Evolutionary conservation across 1,140 invertebrate species (phyloP).

Genomic region (Campodea augens): DNA sequence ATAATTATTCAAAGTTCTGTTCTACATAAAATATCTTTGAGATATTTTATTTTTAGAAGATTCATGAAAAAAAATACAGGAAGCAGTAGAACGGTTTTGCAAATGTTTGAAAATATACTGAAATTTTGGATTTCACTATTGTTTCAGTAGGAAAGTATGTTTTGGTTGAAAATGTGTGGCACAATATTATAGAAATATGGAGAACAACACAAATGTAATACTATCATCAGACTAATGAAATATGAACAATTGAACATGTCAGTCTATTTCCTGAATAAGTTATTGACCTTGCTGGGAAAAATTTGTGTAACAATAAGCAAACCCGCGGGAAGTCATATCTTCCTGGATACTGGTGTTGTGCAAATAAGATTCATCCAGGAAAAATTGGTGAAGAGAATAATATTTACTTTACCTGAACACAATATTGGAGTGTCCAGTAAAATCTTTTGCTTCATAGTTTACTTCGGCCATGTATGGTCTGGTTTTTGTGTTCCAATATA

Average conservation of each 20-base stretch:
- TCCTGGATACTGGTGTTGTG: not conserved
- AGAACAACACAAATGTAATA: too few species aligned
- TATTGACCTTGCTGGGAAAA: not conserved
- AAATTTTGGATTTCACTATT: too few species aligned
- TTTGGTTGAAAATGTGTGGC: too few species aligned
- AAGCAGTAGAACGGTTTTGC: too few species aligned
- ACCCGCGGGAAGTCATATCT: not conserved
- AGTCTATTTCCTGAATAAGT: not conserved
- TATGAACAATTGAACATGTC: not conserved
- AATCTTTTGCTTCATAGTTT: slow-evolving; percentile 61
- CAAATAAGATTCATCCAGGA: not conserved
- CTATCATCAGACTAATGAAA: not conserved
- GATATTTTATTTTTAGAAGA: too few species aligned
- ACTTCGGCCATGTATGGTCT: slow-evolving; percentile 40
- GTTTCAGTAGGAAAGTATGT: too few species aligned
- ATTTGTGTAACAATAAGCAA: not conserved
- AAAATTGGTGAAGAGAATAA: not conserved
- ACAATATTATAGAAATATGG: too few species aligned
- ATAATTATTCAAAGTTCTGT: too few species aligned
- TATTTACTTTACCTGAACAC: slow-evolving; percentile 42
- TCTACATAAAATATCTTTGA: too few species aligned
- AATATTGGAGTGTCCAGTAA: slow-evolving; percentile 52
- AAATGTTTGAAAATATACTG: too few species aligned
- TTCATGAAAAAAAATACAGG: too few species aligned
- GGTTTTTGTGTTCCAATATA: slow-evolving; percentile 46